phyloP scores from a whole-genome alignment of 2,888 invertebrate genomes.

The Microctonus brassicae region DNA sequence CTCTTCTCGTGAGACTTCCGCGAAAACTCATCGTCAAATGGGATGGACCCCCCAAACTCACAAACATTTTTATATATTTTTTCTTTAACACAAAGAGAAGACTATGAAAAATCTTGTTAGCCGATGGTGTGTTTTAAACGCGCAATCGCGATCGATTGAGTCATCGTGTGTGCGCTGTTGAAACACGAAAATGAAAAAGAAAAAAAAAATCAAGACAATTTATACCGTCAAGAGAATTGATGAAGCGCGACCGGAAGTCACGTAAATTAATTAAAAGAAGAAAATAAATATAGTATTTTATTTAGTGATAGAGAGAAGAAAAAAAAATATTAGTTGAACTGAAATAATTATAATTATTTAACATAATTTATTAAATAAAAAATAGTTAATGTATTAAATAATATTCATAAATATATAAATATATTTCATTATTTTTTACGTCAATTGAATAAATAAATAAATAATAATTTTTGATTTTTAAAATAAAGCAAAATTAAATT shows the following conservation, averaged over 20 bases:
- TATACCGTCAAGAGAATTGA: no score
- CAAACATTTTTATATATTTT: background rate
- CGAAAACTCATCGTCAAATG: conserved; percentile 22
- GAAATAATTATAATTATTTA: no score
- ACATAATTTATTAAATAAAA: no score
- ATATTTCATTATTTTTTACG: no score
- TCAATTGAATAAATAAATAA: no score
- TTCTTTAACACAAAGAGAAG: background rate
- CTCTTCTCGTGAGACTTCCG: conserved; percentile 10
- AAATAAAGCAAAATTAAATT: no score
- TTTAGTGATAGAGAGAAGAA: background rate
- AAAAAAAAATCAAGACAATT: no score
- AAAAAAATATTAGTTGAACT: background rate
- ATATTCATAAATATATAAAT: no score
- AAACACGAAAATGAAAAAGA: conserved; percentile 3
- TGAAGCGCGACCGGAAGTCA: conserved; percentile 27
- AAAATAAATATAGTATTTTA: background rate
- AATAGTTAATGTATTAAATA: no score
- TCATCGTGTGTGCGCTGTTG: background rate
- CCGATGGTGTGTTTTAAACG: background rate
- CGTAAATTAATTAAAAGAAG: conserved; percentile 7
- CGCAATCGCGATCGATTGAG: conserved; percentile 1
- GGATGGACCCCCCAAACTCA: conserved; percentile 1
- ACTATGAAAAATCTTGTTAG: conserved; percentile 3
- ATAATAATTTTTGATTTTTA: no score